These are phyloP conservation scores for Lepidochrysops patricia DNA, from an alignment of 2,888 invertebrate genomes.

Conservation along the genomic window DNA sequence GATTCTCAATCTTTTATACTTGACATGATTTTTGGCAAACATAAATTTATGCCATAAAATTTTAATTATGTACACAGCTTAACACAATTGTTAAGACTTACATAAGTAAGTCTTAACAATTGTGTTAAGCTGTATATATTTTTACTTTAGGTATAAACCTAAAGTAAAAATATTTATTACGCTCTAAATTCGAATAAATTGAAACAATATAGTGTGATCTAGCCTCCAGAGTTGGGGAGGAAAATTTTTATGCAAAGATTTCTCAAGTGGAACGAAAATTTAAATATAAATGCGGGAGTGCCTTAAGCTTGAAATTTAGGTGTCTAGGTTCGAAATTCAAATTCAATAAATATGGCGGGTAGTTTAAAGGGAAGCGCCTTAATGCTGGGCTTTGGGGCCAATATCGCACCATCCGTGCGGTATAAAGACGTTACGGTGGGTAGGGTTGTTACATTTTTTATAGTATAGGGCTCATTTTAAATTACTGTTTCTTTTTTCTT, in stretches of 20 bases:
- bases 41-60: too few relatives aligned
- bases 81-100: too few relatives aligned
- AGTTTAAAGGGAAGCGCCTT: constrained; percentile 24
- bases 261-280: background rate
- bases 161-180: too few relatives aligned
- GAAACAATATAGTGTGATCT: too few relatives aligned
- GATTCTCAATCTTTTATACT: background rate
- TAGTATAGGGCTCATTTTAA: too few relatives aligned
- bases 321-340: constrained; percentile 25
- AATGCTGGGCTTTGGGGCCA: constrained; percentile 24
- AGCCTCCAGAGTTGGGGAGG: background rate
- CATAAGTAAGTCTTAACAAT: too few relatives aligned
- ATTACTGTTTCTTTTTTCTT: too few relatives aligned
- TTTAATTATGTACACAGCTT: background rate
- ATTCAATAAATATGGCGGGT: constrained; percentile 25
- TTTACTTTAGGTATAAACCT: too few relatives aligned
- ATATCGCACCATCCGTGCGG: constrained; percentile 26
- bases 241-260: background rate
- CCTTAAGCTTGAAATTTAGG: constrained; percentile 25
- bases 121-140: too few relatives aligned
- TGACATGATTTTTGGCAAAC: background rate
- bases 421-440: constrained; percentile 24
- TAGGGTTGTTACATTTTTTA: constrained; percentile 20
- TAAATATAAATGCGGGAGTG: constrained; percentile 16
- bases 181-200: background rate